Evolutionary conservation across 2,797 vertebrate genomes (phyloP), one percentile per base, ranked within the genome.

Genomic region (Xenentodon cancila): DNA sequence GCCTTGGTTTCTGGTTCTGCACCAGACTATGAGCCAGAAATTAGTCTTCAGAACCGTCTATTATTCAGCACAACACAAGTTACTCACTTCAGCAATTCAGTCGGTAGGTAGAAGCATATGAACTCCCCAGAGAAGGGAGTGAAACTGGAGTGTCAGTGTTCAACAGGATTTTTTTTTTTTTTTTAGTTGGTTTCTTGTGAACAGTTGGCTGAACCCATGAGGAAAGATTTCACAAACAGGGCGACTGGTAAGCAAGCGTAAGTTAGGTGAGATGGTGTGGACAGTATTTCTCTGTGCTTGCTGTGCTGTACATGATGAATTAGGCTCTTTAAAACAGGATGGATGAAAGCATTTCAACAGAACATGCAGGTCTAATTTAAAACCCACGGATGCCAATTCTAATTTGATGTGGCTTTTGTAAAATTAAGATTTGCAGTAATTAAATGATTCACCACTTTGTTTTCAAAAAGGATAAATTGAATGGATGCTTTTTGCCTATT

Each of bases 121-220:
- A 25, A 19, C 40, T 32, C 12, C 37, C 12, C 42, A 27, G 19
- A 21, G 25, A 59, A 48, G n/a, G 3, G 17, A 51, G 8, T 22
- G 11, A 0, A 46, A 59, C 27, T 58, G 25, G 57, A 30, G 30
- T 52, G 21, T 51, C 18, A 56, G 19, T 15, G n/a, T 43, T 47
- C 20, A 18, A 27, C 9, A 43, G 15, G 3, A 30, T 34, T 40
- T 48, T 52, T n/a, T 9, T 7, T 49, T 56, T 12, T 3, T 53
- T 64, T 1, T 18, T 47, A 20, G 18, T n/a, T 51, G 16, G 4
- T 32, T 30, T n/a, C 30, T 46, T 25, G 44, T 72, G 45, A 65
- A 75, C 50, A 65, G 19, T 50, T 15, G 30, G 46, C 54, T 59
- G 20, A 67, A 55, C 8, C 50, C 34, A 13, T 13, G 8, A 20